Percentiles rank a stretch among this genome's conserved stretches.
phyloP scores from a whole-genome alignment of 2,888 invertebrate genomes.

The Drosophila falleni region DNA sequence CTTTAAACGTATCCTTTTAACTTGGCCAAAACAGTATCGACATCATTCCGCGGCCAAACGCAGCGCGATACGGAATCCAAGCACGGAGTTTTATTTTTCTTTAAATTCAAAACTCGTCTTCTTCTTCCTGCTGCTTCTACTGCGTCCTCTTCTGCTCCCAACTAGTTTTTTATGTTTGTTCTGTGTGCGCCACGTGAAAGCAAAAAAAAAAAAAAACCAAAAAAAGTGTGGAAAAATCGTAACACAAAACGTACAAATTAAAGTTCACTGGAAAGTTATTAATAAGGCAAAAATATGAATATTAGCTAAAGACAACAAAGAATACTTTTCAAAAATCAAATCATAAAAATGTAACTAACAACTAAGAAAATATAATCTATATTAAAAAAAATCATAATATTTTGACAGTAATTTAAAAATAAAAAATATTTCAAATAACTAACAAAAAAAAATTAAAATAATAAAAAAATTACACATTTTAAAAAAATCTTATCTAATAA shows the following conservation, averaged over 20 bases:
- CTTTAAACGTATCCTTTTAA: not conserved
- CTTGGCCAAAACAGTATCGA: constrained; percentile 8
- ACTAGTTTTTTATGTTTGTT: constrained; percentile 43
- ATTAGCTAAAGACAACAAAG: not conserved
- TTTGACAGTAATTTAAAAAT: no score
- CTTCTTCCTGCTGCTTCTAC: not conserved
- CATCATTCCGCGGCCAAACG: constrained; percentile 73
- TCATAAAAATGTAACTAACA: no score
- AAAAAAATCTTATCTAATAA: no score
- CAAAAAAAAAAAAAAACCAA: not conserved
- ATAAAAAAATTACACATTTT: no score
- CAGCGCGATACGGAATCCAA: constrained; percentile 66
- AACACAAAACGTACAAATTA: not conserved
- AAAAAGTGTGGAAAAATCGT: constrained; percentile 9
- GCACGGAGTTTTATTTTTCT: constrained; percentile 36
- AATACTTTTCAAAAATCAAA: not conserved
- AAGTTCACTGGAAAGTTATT: not conserved
- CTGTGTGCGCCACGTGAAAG: constrained; percentile 45
- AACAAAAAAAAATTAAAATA: no score
- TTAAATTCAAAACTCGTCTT: not conserved
- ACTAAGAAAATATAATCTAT: no score
- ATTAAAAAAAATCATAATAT: no score
- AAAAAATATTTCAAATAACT: no score
- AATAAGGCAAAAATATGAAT: not conserved
- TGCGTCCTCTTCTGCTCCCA: constrained; percentile 3